Evolutionary conservation across 92 coral and sea anemone species (phyloP), one percentile per base, ranked within the genome.

Genomic region (Heteractis magnifica): DNA sequence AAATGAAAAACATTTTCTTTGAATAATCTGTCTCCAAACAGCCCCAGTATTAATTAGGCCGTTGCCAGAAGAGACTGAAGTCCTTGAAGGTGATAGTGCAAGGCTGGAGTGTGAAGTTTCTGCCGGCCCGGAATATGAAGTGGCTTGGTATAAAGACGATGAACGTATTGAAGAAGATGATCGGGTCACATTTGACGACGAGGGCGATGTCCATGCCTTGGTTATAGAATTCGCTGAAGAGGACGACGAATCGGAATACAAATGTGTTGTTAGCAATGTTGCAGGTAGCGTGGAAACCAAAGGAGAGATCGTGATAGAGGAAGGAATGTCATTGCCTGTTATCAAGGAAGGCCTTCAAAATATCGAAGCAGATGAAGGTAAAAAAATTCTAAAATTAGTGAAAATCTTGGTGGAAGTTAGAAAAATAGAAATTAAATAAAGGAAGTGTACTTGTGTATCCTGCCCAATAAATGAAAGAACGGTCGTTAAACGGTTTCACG

Each of bases 171-270:
- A 73, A 68, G 95, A 94, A 79, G 91, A 90, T 70, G 94, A 88
- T 56, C 92, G 94, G 19, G 75, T 92, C 81, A 85, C 92, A 14
- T 86, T 88, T 78, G 90, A 90, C 49, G 85, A 78, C 71, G 94
- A 92, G 8, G 91, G 91, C 34, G 94, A 96, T 76, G 87, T 83
- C 14, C 94, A 89, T 71, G 91, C 94, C 8, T 85, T 94, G 72
- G 81, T 89, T 26, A 92, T 96, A 56, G 92, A 94, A 41, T 75
- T 80, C 14, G 94, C 89, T 19, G 95, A 89, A 72, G 76, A 88
- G 10, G 97, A 96, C 75, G 99, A 96, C 83, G 99, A 96, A 75
- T 95, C 90, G 2, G 97, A 90, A 62, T 96, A 94, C 87, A 92
- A 89, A 79, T 92, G 98, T 12, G 90, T 94, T 9, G 93, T 91